Percentiles rank a stretch among this genome's conserved stretches.
Evolutionary conservation across 2,888 invertebrate genomes (phyloP).

Genomic region (Buathra laborator): DNA sequence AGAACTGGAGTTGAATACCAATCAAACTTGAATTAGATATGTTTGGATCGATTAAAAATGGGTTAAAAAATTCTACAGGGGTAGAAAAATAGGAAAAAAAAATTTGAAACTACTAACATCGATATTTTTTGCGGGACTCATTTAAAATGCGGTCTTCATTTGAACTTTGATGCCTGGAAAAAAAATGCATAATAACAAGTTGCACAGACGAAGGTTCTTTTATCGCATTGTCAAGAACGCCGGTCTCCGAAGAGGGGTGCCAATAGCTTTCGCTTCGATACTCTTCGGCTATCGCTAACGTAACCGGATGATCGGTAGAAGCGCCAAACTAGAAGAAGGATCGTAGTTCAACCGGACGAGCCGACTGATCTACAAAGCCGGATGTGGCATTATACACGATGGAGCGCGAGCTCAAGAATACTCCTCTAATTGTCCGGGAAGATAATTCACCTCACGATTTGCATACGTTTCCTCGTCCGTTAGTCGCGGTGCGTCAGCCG

Average conservation of each 20-base stretch:
- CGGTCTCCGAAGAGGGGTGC: not conserved
- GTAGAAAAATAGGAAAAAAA: no score
- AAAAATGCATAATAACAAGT: not conserved
- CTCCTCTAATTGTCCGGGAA: conserved; percentile 83
- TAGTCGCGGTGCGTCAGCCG: conserved; percentile 82
- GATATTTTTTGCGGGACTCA: no score
- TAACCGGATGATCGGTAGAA: not conserved
- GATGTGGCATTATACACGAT: conserved; percentile 81
- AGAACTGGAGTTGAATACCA: not conserved
- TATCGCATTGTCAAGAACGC: not conserved
- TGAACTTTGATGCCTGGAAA: no score
- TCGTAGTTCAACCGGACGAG: conserved; percentile 40
- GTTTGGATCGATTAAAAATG: not conserved
- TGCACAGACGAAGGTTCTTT: not conserved
- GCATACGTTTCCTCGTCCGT: conserved; percentile 84
- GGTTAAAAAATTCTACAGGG: no score
- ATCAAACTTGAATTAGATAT: not conserved
- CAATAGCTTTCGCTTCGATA: not conserved
- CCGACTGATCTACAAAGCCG: conserved; percentile 71
- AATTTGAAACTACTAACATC: no score
- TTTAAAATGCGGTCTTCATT: no score
- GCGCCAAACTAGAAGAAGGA: conserved; percentile 24
- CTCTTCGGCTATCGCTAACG: not conserved
- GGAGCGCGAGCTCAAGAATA: conserved; percentile 62
- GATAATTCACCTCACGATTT: conserved; percentile 82